Base-by-base conservation (phyloP, 1,140 invertebrate genomes). In the Macrobrachium rosenbergii region DNA sequence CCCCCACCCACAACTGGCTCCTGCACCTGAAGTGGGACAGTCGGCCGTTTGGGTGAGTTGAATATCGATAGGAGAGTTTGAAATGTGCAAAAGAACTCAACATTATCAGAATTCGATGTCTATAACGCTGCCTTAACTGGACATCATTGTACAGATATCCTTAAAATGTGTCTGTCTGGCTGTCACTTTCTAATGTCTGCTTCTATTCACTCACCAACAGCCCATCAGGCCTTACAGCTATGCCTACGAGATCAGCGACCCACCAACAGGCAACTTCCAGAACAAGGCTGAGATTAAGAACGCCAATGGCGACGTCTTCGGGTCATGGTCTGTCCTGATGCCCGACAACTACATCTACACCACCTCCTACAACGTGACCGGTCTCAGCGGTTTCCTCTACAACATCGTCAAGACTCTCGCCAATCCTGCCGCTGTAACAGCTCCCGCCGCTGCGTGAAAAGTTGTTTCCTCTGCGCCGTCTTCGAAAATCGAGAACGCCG, bases 181-280 rank as follows among this genome's bases (percentile, higher is more conserved):
- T 52, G 45, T 52, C 45, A 6, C 5, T 52, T 10, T 52, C 10
- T 52, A 52, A 52, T 52, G 52, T 12, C 52, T 10, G 0, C 14
- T 52, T 12, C 52, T 12, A 0, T 12, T 52, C 2, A 2, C 2
- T 23, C 14, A 2, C 67, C 67, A 11, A 43, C 52, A 82, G 63
- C 60, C 79, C 58, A 64, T 82, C 79, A 67, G 64, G 52, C 79
- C 79, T n/a, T 82, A 82, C 79, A 82, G 79, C 62, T 82, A 82
- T 59, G 63, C 64, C 63, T 82, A 82, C 79, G 79, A 82, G 52
- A 67, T 82, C 7, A 63, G 72, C 37, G 79, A 82, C 62, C 63
- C 79, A 5, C 19, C 72, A 17, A 64, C 79, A 1, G 79, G 79
- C 58, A 82, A 82, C 23, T 82, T 67, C 79, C 79, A 82, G 60